Base-by-base conservation (phyloP, 1,140 invertebrate species). In the Aphelinus atriplicis region DNA sequence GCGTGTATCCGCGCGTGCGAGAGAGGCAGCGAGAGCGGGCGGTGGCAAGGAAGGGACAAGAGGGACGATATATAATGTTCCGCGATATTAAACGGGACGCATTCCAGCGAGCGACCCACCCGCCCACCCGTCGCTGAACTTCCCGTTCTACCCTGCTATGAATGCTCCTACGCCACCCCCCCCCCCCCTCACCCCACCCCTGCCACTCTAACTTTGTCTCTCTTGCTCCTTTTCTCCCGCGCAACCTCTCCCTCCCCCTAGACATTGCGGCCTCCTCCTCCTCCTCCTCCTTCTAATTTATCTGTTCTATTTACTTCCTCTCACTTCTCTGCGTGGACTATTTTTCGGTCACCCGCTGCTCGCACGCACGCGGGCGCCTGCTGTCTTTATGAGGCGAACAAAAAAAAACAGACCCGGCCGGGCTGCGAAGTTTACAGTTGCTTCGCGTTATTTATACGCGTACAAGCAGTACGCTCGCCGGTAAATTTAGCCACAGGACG, bases 31-130 rank as follows among this genome's bases (percentile, higher is more conserved):
- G 78, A 71, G 72, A 71, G 75, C 63, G 62, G 75, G 51, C 55
- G 71, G 72, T 77, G 75, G 78, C 78, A 80, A 80, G 79, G 78
- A 81, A 84, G 82, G 83, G 82, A 83, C 82, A 84, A 84, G 84
- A 83, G 80, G 83, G 81, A 81, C 87, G 84, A 87, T 87, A 88
- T 87, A 86, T 88, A 87, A 88, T 87, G 86, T 88, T 87, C 86
- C 83, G 83, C 85, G 86, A 87, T 87, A 88, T 88, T 87, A 87
- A 88, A 88, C 86, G 86, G 86, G 83, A 84, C 84, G 85, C 86
- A 88, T 88, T 87, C 87, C 87, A 87, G 82, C 79, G 80, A 82
- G 51, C 51, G 51, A 4, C 51, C 51, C 9, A 4, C 51, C 51
- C 51, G 4, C 51, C 51, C 51, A 4, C 51, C 51, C 9, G 4